Evolutionary conservation across 2,113 vertebrate genomes (phyloP).

Genomic region (Zosterops lateralis): DNA sequence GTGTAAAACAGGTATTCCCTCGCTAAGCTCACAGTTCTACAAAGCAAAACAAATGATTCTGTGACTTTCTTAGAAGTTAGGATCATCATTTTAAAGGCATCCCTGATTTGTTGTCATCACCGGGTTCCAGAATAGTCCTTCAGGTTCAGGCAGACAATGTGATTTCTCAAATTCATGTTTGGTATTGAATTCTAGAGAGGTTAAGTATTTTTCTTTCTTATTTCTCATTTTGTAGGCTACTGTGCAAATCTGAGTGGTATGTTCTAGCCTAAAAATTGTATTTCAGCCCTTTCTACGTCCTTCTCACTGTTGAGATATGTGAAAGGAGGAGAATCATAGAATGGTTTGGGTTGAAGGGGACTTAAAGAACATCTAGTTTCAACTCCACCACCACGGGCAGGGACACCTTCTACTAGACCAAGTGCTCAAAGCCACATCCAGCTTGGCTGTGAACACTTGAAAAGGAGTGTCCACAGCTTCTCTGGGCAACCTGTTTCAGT

Average conservation of each 20-base stretch:
- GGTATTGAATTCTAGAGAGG: background rate
- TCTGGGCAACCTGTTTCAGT: background rate
- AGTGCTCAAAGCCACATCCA: background rate
- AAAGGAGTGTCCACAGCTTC: background rate
- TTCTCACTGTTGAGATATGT: background rate
- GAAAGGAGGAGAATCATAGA: background rate
- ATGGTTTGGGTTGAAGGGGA: background rate
- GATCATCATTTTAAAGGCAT: background rate
- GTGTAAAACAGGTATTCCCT: background rate
- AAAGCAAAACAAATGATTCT: background rate
- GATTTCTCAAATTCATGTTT: background rate
- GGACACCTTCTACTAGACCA: background rate
- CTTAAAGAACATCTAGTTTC: background rate
- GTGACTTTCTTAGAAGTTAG: background rate
- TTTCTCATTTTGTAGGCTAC: background rate
- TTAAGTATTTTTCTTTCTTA: background rate
- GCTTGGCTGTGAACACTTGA: rapidly evolving
- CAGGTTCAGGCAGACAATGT: background rate
- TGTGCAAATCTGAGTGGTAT: background rate
- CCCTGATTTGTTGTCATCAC: background rate
- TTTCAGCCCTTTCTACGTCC: background rate
- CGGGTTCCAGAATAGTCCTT: background rate
- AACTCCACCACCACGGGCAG: background rate
- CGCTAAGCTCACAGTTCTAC: background rate
- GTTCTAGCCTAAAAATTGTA: background rate